A percentile compares a stretch with the other conserved stretches of the same genome.
These are phyloP conservation scores for Festucalex cinctus DNA, from an alignment of 2,113 vertebrate species.

Conservation along the genomic window DNA sequence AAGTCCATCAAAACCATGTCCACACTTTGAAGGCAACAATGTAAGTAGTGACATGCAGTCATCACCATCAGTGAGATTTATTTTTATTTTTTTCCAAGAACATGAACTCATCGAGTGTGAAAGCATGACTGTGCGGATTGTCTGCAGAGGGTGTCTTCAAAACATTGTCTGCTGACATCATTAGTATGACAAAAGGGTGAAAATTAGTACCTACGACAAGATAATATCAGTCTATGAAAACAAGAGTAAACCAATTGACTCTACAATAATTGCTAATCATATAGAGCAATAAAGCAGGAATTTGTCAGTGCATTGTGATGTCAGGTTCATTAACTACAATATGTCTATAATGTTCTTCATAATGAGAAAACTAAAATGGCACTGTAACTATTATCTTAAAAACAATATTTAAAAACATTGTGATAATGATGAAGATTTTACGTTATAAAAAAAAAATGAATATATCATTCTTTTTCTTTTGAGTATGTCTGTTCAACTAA, in stretches of 20 bases:
- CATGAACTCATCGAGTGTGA: not conserved
- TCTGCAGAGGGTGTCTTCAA: not conserved
- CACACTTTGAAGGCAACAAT: conserved; percentile 40
- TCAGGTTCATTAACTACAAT: not conserved
- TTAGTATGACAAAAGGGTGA: not conserved
- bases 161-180: not conserved
- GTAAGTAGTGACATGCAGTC: conserved; percentile 36
- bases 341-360: not conserved
- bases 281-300: not conserved
- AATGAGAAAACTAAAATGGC: not conserved
- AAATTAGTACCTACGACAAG: not conserved
- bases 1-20: conserved; percentile 40
- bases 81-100: not conserved
- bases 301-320: not conserved
- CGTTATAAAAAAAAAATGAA: no score
- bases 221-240: not conserved
- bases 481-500: not conserved
- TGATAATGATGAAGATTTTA: no score
- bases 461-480: no score
- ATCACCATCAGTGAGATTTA: not conserved
- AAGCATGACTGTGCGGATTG: not conserved
- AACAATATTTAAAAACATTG: no score
- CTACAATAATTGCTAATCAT: not conserved
- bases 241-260: not conserved
- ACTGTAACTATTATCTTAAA: not conserved